phyloP scores from a whole-genome alignment of 2,797 vertebrate genomes.

The Anguilla marmorata region DNA sequence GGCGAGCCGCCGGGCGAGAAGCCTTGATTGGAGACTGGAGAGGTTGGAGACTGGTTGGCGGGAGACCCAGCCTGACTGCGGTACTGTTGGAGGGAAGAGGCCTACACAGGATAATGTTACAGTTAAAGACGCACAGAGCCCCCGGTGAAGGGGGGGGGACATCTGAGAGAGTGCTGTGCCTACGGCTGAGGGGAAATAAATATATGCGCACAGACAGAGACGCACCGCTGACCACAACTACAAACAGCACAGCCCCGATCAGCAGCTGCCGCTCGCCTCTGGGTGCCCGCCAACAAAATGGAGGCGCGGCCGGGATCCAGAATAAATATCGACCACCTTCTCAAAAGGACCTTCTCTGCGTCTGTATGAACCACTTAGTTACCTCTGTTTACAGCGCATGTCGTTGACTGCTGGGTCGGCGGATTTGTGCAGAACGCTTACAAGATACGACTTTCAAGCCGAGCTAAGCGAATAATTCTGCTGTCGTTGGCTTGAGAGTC shows the following conservation, averaged over 20 bases:
- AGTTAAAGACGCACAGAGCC: constrained; percentile 61
- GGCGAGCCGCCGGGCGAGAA: constrained; percentile 99
- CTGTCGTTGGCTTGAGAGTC: neutral
- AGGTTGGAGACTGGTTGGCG: constrained; percentile 99
- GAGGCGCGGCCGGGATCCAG: neutral
- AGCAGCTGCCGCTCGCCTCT: neutral
- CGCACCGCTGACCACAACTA: neutral
- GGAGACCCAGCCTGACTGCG: constrained; percentile 96
- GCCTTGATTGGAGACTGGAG: constrained; percentile 99
- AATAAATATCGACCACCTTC: neutral
- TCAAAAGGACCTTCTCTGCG: neutral
- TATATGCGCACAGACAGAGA: neutral
- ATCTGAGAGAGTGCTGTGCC: constrained; percentile 31
- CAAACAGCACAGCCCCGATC: neutral
- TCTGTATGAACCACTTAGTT: neutral
- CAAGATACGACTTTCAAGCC: neutral
- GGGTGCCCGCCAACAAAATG: neutral
- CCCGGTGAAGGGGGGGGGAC: constrained; percentile 29
- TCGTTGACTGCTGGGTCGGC: neutral
- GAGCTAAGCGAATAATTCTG: neutral
- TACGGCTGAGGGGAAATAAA: constrained; percentile 4
- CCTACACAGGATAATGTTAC: constrained; percentile 78
- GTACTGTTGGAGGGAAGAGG: constrained; percentile 94
- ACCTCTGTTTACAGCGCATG: neutral
- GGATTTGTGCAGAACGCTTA: neutral